These are phyloP conservation scores for Salvelinus alpinus DNA, from an alignment of 2,113 vertebrate species.

Conservation along the genomic window DNA sequence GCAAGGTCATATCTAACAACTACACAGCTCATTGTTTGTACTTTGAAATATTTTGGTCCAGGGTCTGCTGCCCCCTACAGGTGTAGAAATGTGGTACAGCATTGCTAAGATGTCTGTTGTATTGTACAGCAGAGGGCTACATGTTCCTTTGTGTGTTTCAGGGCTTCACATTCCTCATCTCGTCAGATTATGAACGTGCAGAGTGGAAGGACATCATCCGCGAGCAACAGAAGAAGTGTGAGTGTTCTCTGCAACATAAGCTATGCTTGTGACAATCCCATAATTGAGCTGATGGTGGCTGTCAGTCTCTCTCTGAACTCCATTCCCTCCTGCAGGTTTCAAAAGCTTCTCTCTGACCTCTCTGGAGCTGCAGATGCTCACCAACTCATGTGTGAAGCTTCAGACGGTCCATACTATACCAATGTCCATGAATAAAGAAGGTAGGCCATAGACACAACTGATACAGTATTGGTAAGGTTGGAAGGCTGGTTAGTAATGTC, in stretches of 20 bases:
- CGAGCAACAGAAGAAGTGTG: constrained; percentile 95
- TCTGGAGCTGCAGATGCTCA: constrained; percentile 94
- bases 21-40: background rate
- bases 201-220: constrained; percentile 92
- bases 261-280: background rate
- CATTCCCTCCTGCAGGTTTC: constrained; percentile 75
- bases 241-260: constrained; percentile 46
- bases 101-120: background rate
- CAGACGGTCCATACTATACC: constrained; percentile 93
- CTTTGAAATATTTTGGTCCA: background rate
- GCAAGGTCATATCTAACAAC: background rate
- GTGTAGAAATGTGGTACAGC: background rate
- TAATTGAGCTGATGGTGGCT: background rate
- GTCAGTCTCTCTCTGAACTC: background rate
- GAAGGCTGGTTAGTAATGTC: no score
- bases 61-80: constrained; percentile 51
- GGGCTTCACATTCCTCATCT: constrained; percentile 92
- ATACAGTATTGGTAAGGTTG: background rate
- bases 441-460: constrained; percentile 59
- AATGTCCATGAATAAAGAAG: constrained; percentile 91
- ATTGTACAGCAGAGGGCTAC: background rate
- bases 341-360: constrained; percentile 93
- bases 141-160: constrained; percentile 42
- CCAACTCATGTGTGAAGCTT: constrained; percentile 93
- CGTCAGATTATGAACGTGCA: constrained; percentile 90